Conservation (phyloP, 30 jellyfish, hydroid and myxozoan species). For the Chrysaora quinquecirrha region DNA sequence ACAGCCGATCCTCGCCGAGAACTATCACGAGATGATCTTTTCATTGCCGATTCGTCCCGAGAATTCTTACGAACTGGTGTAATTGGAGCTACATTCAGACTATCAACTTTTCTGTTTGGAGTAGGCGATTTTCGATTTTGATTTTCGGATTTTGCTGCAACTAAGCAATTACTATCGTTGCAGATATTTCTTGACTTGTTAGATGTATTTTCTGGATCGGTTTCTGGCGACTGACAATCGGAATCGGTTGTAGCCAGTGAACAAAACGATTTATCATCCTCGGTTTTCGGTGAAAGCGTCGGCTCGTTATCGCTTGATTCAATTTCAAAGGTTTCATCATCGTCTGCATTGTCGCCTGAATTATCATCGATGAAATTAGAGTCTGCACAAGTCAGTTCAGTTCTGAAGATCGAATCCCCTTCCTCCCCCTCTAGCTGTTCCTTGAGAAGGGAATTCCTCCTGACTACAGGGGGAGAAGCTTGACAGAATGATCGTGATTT, state of each 20-base stretch:
- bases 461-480: conserved; percentile 48
- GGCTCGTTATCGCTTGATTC: too few species aligned
- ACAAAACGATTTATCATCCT: too few species aligned
- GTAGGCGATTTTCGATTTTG: conserved; percentile 17
- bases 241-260: too few species aligned
- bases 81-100: conserved; percentile 50
- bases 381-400: conserved; percentile 59
- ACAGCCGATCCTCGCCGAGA: conserved; percentile 65
- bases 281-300: too few species aligned
- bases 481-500: conserved; percentile 77
- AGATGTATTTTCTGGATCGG: background rate
- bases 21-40: conserved; percentile 14
- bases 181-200: background rate
- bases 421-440: conserved; percentile 15
- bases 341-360: conserved; percentile 19
- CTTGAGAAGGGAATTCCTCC: conserved; percentile 30
- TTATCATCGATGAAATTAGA: conserved; percentile 57
- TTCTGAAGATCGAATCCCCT: conserved; percentile 67
- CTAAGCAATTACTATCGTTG: background rate
- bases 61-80: conserved; percentile 77
- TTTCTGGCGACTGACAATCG: background rate
- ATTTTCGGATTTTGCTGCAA: background rate
- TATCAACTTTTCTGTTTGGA: conserved; percentile 29
- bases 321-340: conserved; percentile 23
- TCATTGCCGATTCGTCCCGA: conserved; percentile 69